Base-by-base conservation (phyloP, 2,113 vertebrate genomes). In the Lophotis ruficrista region DNA sequence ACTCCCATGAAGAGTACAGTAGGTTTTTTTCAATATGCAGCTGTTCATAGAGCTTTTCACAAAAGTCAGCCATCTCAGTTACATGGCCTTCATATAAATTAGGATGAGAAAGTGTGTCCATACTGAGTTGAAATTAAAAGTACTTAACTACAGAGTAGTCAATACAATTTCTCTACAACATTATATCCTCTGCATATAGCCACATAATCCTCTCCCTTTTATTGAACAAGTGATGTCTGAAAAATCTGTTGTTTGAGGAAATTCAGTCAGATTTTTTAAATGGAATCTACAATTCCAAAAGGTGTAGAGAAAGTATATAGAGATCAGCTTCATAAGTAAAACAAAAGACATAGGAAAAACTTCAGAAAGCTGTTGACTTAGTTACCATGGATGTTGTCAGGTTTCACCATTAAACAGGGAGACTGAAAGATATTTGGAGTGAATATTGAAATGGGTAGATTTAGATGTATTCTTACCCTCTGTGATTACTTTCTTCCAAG, bases 1-100 rank as follows among this genome's bases (percentile, higher is more conserved):
- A 3, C 2, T 64, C 15, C 38, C 72, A 9, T 18, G 58, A 76
- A 54, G 22, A 54, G 11, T 10, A 78, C 10, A 38, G 12, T 22
- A 37, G 5, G 17, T 58, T 45, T 75, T 80, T 81, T 89, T 61
- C 37, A 37, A 58, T 58, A 43, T 60, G 12, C 14, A 35, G 25
- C 14, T 87, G 6, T 37, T 89, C 21, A 43, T 6, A 45, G 22
- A 58, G 9, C 10, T 66, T 57, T 61, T 45, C 14, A 27, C 7
- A 48, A 45, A 73, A 50, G 23, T 47, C 51, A 71, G 7, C 27
- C 10, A 11, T 58, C 31, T 60, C 6, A 64, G 14, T 25, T 76
- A 10, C 0, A 0, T 25, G 27, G 13, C 60, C 33, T 51, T 76
- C 15, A 10, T 6, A 4, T 14, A 12, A 10, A 20, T 43, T 41